Percentiles rank a stretch among this genome's conserved stretches.
phyloP scores from a whole-genome alignment of 2,797 vertebrate genomes.

The Lerista edwardsae region DNA sequence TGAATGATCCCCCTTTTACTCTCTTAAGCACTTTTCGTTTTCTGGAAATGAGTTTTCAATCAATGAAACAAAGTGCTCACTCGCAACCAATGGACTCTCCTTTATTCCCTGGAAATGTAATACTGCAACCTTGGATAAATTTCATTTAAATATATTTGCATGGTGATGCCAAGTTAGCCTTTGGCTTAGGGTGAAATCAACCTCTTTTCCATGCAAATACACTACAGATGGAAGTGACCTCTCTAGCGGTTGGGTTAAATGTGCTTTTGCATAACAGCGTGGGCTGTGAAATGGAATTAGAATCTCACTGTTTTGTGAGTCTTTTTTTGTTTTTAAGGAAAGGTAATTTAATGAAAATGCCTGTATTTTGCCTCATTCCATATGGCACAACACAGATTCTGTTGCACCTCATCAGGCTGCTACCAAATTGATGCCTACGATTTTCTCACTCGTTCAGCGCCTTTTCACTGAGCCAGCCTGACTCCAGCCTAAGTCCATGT shows the following conservation, averaged over 20 bases:
- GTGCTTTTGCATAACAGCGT: background rate
- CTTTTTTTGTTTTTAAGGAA: background rate
- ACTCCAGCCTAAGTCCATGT: slow-evolving; percentile 54
- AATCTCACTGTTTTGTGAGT: background rate
- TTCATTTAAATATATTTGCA: slow-evolving; percentile 51
- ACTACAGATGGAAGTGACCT: slow-evolving; percentile 25
- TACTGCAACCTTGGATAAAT: slow-evolving; percentile 25
- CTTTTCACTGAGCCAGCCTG: slow-evolving; percentile 60
- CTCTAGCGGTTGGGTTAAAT: slow-evolving; percentile 42
- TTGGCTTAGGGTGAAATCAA: slow-evolving; percentile 16
- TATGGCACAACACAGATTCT: background rate
- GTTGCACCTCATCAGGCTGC: slow-evolving; percentile 16
- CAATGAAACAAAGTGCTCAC: slow-evolving; percentile 39
- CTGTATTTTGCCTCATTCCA: rapidly evolving
- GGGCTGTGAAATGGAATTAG: slow-evolving; percentile 45
- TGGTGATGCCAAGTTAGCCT: slow-evolving; percentile 21
- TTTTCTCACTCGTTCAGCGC: slow-evolving; percentile 19
- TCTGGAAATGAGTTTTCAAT: slow-evolving; percentile 58
- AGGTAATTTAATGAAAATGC: slow-evolving; percentile 16
- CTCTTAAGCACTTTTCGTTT: slow-evolving; percentile 54
- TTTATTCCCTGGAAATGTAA: slow-evolving; percentile 10
- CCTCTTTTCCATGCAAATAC: slow-evolving; percentile 24
- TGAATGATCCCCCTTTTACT: slow-evolving; percentile 59
- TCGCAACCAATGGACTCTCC: slow-evolving; percentile 28
- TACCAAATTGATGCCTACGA: slow-evolving; percentile 54